Evolutionary conservation across 2,797 vertebrate species (phyloP), one percentile per base, ranked within the genome.

Genomic region (Gymnocypris eckloni): DNA sequence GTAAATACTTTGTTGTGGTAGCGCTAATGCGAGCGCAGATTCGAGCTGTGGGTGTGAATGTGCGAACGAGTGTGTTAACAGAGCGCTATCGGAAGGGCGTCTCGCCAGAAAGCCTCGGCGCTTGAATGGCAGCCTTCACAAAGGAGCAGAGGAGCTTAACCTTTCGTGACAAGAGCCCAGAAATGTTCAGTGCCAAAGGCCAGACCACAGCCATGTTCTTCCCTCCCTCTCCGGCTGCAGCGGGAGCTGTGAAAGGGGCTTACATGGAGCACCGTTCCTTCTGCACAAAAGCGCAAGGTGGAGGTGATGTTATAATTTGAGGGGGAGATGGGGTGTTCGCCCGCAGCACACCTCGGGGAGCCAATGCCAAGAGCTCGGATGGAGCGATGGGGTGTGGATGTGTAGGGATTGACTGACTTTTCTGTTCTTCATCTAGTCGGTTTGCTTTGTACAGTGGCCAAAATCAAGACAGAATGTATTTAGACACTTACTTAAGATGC

Each of bases 261-360:
- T 94, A 93, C 81, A 86, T 71, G 92, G 75, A 82, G 81, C 93
- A 91, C 86, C 88, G 92, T 95, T 94, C 88, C 93, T 84, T 87
- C 56, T 54, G 86, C 88, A 95, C 94, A 95, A 95, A 95, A 93
- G 94, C 92, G 84, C 91, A 70, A 90, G 92, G 92, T 90, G 92
- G 93, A 92, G 88, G 89, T 93, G 94, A 92, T 87, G 90, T 91
- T 93, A 89, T 93, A 94, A 95, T 90, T 93, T 92, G 88, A 92
- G 87, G 87, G 90, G 89, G 90, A 88, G 91, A 89, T 81, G 90
- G 89, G 90, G 88, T 86, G 88, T 89, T 88, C 91, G 89, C 90
- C 89, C 89, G 72, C 79, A 48, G 61, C 61, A 77, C 2, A 15
- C 33, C 48, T 87, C 1, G 37, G 45, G 86, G 61, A 87, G 83